Conservation (phyloP, 2,113 vertebrate genomes). For the Eudyptes chrysolophus region DNA sequence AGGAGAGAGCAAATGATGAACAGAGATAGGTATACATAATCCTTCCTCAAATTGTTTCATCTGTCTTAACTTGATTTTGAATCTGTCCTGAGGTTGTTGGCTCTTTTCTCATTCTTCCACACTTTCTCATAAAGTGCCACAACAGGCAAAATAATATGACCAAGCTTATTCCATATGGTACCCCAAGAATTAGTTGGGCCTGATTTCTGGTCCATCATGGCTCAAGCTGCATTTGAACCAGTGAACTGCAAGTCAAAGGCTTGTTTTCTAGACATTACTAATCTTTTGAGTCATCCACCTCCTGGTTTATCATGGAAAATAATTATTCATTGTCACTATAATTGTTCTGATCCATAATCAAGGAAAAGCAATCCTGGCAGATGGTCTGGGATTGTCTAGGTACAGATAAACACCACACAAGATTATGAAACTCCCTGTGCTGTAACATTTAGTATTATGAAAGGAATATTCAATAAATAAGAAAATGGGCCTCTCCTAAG, state of each 20-base stretch:
- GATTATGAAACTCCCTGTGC: neutral
- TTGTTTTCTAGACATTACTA: neutral
- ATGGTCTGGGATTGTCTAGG: neutral
- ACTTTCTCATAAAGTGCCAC: neutral
- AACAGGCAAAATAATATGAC: neutral
- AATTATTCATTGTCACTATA: constrained; percentile 26
- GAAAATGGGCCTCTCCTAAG: neutral
- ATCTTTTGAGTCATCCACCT: neutral
- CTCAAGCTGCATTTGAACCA: neutral
- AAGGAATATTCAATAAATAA: constrained; percentile 1
- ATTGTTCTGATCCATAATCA: constrained; percentile 45
- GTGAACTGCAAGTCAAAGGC: neutral
- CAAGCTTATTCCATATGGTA: neutral
- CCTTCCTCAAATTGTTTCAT: neutral
- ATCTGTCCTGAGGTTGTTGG: neutral
- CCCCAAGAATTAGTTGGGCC: neutral
- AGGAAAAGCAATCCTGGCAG: constrained; percentile 24
- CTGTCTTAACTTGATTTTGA: neutral
- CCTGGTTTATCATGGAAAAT: neutral
- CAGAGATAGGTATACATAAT: neutral
- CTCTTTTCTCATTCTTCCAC: neutral
- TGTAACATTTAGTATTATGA: neutral
- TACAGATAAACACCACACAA: neutral
- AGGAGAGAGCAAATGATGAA: neutral
- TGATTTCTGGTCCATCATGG: neutral